A percentile compares a stretch with the other conserved stretches of the same genome.
Conservation (phyloP, 2,113 vertebrate species). For the Hoplias malabaricus region DNA sequence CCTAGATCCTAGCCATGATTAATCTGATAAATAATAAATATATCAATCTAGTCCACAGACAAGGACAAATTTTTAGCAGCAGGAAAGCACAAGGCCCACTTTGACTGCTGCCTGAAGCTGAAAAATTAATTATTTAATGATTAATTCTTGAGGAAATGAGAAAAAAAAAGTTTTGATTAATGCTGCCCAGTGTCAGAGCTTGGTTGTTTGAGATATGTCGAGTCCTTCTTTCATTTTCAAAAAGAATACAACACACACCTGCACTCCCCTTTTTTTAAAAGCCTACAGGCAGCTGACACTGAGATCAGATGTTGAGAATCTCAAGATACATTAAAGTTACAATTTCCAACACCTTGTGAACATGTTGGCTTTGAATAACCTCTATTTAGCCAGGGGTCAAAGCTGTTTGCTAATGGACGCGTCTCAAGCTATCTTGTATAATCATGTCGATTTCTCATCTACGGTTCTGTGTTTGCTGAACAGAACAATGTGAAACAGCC, state of each 20-base stretch:
- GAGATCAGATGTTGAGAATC: slow-evolving; percentile 88
- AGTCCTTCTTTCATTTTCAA: slow-evolving; percentile 61
- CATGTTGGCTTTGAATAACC: slow-evolving; percentile 74
- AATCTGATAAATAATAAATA: slow-evolving; percentile 99
- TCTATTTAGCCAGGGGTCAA: slow-evolving; percentile 68
- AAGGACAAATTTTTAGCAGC: slow-evolving; percentile 99
- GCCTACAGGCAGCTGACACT: slow-evolving; percentile 91
- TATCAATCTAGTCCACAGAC: slow-evolving; percentile 99
- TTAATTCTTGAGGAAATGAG: slow-evolving; percentile 98
- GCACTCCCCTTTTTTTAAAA: slow-evolving; percentile 70
- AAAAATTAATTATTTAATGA: slow-evolving; percentile 99
- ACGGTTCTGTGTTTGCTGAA: slow-evolving; percentile 57
- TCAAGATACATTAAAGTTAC: slow-evolving; percentile 91
- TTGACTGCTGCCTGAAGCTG: slow-evolving; percentile 92
- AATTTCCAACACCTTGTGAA: slow-evolving; percentile 78
- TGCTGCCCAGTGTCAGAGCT: slow-evolving; percentile 89
- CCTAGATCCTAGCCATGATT: slow-evolving; percentile 94
- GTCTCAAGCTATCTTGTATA: slow-evolving; percentile 60
- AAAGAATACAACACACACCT: slow-evolving; percentile 23
- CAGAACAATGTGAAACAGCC: slow-evolving; percentile 9
- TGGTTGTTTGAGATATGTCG: slow-evolving; percentile 97
- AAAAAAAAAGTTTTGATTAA: slow-evolving; percentile 93
- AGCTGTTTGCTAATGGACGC: slow-evolving; percentile 75
- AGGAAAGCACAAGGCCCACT: slow-evolving; percentile 88
- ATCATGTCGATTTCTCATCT: slow-evolving; percentile 71